Evolutionary conservation across 1,140 invertebrate species (phyloP).

Genomic region (Sinella curviseta): DNA sequence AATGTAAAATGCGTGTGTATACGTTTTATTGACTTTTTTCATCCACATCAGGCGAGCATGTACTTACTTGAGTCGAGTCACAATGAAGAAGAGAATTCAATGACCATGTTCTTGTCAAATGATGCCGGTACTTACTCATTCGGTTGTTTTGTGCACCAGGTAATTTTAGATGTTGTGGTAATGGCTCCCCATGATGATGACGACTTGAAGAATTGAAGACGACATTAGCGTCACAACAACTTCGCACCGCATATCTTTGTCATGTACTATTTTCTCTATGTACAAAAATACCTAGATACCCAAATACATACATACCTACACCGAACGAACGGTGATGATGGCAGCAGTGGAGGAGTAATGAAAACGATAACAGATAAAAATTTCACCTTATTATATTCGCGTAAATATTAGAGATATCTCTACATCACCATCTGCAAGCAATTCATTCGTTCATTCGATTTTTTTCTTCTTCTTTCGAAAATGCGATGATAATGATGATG

Average conservation of each 20-base stretch:
- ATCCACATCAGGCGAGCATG: neutral
- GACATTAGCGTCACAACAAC: constrained; percentile 1
- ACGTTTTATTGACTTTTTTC: neutral
- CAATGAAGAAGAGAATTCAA: neutral
- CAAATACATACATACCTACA: too few relatives aligned
- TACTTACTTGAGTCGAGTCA: neutral
- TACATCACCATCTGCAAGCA: neutral
- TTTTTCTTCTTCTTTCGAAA: neutral
- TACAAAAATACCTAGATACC: neutral
- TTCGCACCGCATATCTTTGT: neutral
- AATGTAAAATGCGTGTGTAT: too few relatives aligned
- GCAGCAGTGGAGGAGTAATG: neutral
- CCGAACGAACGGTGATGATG: neutral
- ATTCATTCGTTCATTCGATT: neutral
- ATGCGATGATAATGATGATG: neutral
- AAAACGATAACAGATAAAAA: neutral
- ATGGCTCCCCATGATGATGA: constrained; percentile 15
- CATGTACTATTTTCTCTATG: neutral
- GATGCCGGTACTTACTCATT: neutral
- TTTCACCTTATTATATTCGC: constrained; percentile 1
- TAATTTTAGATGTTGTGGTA: constrained; percentile 11
- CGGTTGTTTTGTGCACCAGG: neutral
- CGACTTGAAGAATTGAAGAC: neutral
- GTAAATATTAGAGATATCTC: neutral
- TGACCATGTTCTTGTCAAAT: constrained; percentile 19